Evolutionary conservation across 2,113 vertebrate species (phyloP), one percentile per base, ranked within the genome.

Genomic region (Mus spicilegus): DNA sequence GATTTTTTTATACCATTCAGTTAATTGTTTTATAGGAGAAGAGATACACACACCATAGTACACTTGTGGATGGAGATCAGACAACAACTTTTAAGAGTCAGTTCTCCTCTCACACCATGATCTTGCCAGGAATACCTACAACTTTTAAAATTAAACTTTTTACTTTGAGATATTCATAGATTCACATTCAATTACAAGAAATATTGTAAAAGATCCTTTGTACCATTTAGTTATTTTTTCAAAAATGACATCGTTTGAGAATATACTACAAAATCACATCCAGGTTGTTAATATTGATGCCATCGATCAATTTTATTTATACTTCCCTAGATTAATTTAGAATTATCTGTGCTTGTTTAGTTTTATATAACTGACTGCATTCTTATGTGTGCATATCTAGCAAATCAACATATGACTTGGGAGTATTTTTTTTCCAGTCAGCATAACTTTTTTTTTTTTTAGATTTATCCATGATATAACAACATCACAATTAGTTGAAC

Each of bases 141-240:
- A 81, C 36, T 49, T 84, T 87, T 75, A 22, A 39, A 72, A 72
- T 72, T 76, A 56, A 49, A 14, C 30, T 20, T 65, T 46, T 81
- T 54, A 49, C 75, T 96, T 91, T 76, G 39, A 86, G 33, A 42
- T 89, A 36, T 95, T 89, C 65, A 2, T 36, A 84, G 24, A 84
- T 75, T 95, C 69, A 77, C 20, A 46, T 49, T 61, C 19, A 65
- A 19, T 33, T 67, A 46, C 9, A 67, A 86, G 4, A 46, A 63
- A 8, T 39, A 84, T 39, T 17, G 26, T 10, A 58, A 67, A 20
- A 75, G 28, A 39, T 12, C 4, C 16, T 8, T 3, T 24, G 36
- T 72, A 46, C 17, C 17, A 24, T 70, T 90, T 39, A 39, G 24
- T 65, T 49, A 33, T 91, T 90, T 54, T 90, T 69, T 17, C 16